Percentiles rank a stretch among this genome's conserved stretches.
phyloP scores from a whole-genome alignment of 2,888 invertebrate species.

The Leptopilina syphax region DNA sequence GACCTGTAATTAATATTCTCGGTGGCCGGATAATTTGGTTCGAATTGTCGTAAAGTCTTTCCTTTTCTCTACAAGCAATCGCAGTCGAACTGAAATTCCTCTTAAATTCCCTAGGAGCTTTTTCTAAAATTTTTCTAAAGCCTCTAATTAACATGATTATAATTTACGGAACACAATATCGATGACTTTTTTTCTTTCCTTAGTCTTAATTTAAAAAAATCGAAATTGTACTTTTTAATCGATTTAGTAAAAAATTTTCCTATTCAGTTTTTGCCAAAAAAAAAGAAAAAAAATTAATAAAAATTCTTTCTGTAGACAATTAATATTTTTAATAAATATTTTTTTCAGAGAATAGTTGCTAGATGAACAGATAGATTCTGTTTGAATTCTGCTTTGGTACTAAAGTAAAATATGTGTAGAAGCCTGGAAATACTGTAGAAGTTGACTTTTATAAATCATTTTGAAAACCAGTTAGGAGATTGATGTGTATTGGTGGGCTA shows the following conservation, averaged over 20 bases:
- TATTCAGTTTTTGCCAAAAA: too few relatives aligned
- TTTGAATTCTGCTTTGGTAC: constrained; percentile 49
- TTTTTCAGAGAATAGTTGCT: too few relatives aligned
- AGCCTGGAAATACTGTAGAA: constrained; percentile 58
- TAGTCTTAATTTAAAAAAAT: too few relatives aligned
- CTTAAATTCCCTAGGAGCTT: constrained; percentile 40
- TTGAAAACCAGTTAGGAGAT: constrained; percentile 68
- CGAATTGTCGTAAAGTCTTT: constrained; percentile 24
- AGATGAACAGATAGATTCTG: constrained; percentile 26
- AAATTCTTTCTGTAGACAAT: too few relatives aligned
- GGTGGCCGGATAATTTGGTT: constrained; percentile 72
- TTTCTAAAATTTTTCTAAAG: constrained; percentile 13
- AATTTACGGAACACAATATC: constrained; percentile 31
- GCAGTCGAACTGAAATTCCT: constrained; percentile 49
- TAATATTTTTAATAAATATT: too few relatives aligned
- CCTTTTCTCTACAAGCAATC: constrained; percentile 31
- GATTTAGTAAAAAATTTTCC: too few relatives aligned
- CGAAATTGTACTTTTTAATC: too few relatives aligned
- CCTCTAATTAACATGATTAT: constrained; percentile 42
- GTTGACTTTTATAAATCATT: constrained; percentile 59
- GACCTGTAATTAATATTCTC: constrained; percentile 81
- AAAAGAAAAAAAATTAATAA: too few relatives aligned
- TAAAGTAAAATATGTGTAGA: constrained; percentile 58
- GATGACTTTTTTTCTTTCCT: neutral
- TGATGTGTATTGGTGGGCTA: constrained; percentile 40